Evolutionary conservation across 2,113 vertebrate genomes (phyloP), one percentile per base, ranked within the genome.

Genomic region (Lepisosteus oculatus): DNA sequence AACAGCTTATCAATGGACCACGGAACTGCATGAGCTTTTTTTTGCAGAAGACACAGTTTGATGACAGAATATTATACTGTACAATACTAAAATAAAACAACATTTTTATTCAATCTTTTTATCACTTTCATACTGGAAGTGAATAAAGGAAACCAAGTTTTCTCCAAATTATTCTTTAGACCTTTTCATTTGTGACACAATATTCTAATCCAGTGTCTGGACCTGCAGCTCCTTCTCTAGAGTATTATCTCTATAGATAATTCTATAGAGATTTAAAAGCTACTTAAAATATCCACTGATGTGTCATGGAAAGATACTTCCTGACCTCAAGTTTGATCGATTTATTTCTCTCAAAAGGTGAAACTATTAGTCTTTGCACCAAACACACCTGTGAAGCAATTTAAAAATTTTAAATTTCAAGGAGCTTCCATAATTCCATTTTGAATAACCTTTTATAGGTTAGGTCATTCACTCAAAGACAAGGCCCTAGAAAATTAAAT

Each of bases 391-490:
- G 79, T 85, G 83, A 86, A 72, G 78, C 78, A 71, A 86, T 90
- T 90, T 81, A 86, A 83, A 89, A 90, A 91, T 86, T 90, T 90
- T 89, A 91, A 83, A 91, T 91, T 92, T 93, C 91, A 81, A 92
- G 84, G 75, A 87, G 81, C 85, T 86, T 82, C 83, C 79, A 82
- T 94, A 94, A 95, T 94, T 92, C 85, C 82, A 92, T 95, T 94
- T 85, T 85, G 79, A 76, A 83, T 91, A 93, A 92, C 93, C 93
- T 94, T 84, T 93, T 85, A 91, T 91, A 93, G 91, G 90, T 94
- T 90, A 93, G 91, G 93, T 92, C 93, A 93, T 83, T 89, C 86
- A 83, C 88, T 80, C 86, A 85, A 88, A 87, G 85, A 80, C 78
- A 81, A 86, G 80, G 81, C 80, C 85, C 77, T 83, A 79, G 81